These are phyloP conservation scores for Diglossa cyanea DNA, from an alignment of 2,797 vertebrate species.

Conservation along the genomic window DNA sequence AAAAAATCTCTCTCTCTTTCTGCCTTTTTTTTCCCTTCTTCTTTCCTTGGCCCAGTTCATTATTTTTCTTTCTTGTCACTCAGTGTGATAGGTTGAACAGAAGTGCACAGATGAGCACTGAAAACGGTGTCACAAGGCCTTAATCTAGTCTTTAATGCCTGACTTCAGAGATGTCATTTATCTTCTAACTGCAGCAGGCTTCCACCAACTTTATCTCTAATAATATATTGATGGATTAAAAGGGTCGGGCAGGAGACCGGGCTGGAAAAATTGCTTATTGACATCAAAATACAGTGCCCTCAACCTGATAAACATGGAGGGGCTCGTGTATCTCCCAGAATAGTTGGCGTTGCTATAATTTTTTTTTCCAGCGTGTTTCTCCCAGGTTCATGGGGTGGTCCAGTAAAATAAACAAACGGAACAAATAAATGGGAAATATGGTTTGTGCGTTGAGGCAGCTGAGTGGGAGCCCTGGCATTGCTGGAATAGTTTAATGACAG, in stretches of 20 bases:
- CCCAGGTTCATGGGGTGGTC: slow-evolving; percentile 80
- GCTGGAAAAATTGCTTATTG: slow-evolving; percentile 99
- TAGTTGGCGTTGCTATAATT: slow-evolving; percentile 82
- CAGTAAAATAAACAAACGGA: slow-evolving; percentile 79
- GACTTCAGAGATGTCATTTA: slow-evolving; percentile 99
- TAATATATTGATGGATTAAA: slow-evolving; percentile 99
- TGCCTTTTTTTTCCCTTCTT: slow-evolving; percentile 80
- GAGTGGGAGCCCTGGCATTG: slow-evolving; percentile 30
- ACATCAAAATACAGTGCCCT: slow-evolving; percentile 99
- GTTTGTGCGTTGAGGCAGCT: slow-evolving; percentile 59
- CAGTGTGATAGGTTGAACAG: slow-evolving; percentile 99
- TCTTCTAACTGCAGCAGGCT: slow-evolving; percentile 99
- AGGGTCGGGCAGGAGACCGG: slow-evolving; percentile 99
- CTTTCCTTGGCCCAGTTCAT: slow-evolving; percentile 99
- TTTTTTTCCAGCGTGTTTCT: slow-evolving; percentile 75
- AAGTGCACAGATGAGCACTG: slow-evolving; percentile 99
- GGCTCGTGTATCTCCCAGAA: slow-evolving; percentile 87
- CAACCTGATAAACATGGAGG: slow-evolving; percentile 99
- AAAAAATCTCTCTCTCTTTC: slow-evolving; percentile 94
- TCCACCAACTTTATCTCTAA: slow-evolving; percentile 99
- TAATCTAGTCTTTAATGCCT: slow-evolving; percentile 99
- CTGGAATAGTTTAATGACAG: slow-evolving; percentile 64
- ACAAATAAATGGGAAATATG: slow-evolving; percentile 76
- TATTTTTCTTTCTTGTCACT: slow-evolving; percentile 99
- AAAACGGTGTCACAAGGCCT: slow-evolving; percentile 99